Evolutionary conservation across 2,797 vertebrate species (phyloP), one percentile per base, ranked within the genome.

Genomic region (Xenops minutus): DNA sequence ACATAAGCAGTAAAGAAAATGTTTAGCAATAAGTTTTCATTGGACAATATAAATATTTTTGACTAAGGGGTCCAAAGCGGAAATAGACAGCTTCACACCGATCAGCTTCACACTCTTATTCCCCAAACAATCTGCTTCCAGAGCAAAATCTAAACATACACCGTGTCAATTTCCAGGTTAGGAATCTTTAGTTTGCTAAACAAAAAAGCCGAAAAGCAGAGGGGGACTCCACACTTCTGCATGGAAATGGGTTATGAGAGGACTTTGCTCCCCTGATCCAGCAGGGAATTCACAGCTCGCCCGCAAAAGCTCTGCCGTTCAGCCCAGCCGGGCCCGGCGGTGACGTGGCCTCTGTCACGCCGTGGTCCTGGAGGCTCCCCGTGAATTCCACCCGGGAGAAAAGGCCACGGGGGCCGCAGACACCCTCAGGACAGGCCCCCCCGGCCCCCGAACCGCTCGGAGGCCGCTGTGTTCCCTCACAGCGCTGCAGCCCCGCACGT

Each of bases 281-380:
- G 43, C 69, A 58, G 36, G 39, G 55, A 51, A 66, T 30, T 59
- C 88, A 34, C 7, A 26, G 37, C 6, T 12, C 6, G 1, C 7
- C 44, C 7, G 10, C 1, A 2, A 18, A 29, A 7, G 63, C 58
- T 78, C 5, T 18, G 27, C 48, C 14, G 10, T 20, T 32, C 58
- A 13, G 23, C 0, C 2, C 2, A 12, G 0, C 2, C 16, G 21
- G 34, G 46, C 21, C 0, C 26, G 34, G 56, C 0, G 2, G 29
- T 93, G 91, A 93, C 58, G 49, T 67, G 79, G 75, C 23, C 73
- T 2, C 41, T 10, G 4, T 7, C n/a, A 29, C 15, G 29, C 9
- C 52, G 8, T 0, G 32, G 34, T 36, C 22, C 76, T 7, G 59
- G 23, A 18, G 48, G 48, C 41, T 85, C 67, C 71, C 55, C 2